Evolutionary conservation across 2,797 vertebrate genomes (phyloP).

Genomic region (Sebastes kiyomatsui): DNA sequence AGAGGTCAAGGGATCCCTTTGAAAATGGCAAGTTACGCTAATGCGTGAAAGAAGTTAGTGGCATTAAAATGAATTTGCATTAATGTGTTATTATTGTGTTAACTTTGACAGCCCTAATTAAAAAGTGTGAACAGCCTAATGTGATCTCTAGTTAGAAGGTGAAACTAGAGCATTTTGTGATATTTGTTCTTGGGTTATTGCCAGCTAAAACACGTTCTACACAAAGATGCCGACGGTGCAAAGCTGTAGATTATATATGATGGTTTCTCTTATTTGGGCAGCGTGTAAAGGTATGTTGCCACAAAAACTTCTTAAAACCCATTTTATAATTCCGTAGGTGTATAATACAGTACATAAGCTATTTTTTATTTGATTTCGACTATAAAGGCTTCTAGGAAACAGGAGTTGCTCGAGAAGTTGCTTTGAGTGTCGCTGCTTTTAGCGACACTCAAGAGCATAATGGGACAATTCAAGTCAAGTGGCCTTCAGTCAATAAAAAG

Average conservation of each 20-base stretch:
- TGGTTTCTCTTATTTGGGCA: neutral
- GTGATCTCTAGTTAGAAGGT: neutral
- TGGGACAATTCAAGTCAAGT: conserved; percentile 23
- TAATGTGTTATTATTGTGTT: too few relatives aligned
- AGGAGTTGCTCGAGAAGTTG: neutral
- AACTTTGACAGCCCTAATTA: neutral
- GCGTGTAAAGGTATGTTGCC: neutral
- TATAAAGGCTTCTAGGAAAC: conserved; percentile 2
- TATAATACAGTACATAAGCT: neutral
- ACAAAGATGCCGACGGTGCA: neutral
- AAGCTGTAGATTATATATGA: neutral
- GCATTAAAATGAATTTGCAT: too few relatives aligned
- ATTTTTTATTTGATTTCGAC: too few relatives aligned
- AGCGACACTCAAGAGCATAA: neutral
- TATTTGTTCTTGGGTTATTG: neutral
- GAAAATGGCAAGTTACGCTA: too few relatives aligned
- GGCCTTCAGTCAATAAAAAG: conserved; percentile 41
- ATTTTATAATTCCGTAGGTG: neutral
- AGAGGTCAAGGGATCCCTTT: rapidly evolving
- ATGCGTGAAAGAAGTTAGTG: too few relatives aligned
- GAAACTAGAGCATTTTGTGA: neutral
- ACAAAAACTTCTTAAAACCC: neutral
- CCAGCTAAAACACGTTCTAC: neutral
- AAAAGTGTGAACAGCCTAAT: neutral
- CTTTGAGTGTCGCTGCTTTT: neutral